Base-by-base conservation (phyloP, 2,888 invertebrate genomes). In the Cryptops parisi region DNA sequence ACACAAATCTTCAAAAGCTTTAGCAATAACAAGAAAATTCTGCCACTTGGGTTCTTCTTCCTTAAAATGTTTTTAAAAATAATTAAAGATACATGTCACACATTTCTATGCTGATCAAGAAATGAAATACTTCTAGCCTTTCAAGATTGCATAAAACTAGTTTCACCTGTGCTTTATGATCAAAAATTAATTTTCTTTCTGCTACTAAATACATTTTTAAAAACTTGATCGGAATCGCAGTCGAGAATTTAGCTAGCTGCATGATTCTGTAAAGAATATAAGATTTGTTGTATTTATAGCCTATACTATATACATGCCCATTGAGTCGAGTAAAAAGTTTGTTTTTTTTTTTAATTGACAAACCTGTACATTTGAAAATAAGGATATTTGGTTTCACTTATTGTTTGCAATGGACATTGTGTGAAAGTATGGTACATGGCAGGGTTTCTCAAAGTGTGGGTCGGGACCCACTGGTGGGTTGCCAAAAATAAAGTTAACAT, bases 91-190 rank as follows among this genome's bases (percentile, higher is more conserved):
- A 3, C 3, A 21, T 19, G 5, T 19, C 24, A n/a, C 24, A 23
- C 2, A 47, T 25, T 25, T 23, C 6, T 23, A 33, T 1, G n/a
- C 4, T n/a, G n/a, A n/a, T n/a, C n/a, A n/a, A n/a, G n/a, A n/a
- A n/a, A n/a, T n/a, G n/a, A n/a, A n/a, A n/a, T n/a, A n/a, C n/a
- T n/a, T n/a, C n/a, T n/a, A n/a, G n/a, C n/a, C n/a, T n/a, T n/a
- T n/a, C n/a, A n/a, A n/a, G n/a, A n/a, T n/a, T n/a, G n/a, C n/a
- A n/a, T n/a, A n/a, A n/a, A n/a, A n/a, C n/a, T n/a, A n/a, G n/a
- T 9, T 15, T 33, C 33, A 50, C 50, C 25, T 50, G 50, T 40
- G 39, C 19, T 22, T 40, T 40, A 17, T 41, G 50, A 25, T 50
- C 24, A 50, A 50, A 41, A 15, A 24, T 17, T n/a, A 50, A 24